Base-by-base conservation (phyloP, 2,888 invertebrate species). In the Auanema sp. region DNA sequence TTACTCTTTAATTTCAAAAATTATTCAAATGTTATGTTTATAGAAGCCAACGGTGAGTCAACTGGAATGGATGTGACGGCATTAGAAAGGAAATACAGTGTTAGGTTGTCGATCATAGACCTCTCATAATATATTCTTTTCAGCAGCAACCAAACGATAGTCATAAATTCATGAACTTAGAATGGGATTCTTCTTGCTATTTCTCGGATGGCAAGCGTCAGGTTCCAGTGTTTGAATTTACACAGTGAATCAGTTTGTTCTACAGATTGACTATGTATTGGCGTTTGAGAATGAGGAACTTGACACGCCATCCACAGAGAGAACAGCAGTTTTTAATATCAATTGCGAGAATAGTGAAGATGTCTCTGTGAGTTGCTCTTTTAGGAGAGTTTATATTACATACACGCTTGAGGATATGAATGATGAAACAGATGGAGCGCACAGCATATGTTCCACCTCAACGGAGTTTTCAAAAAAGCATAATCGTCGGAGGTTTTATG, bases 401-500 rank as follows among this genome's bases (percentile, higher is more conserved):
- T 55, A 55, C 14, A 25, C 23, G 18, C 8, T 18, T 33, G 33
- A 33, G 33, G 33, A 33, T 33, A 33, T 33, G 8, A 33, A 33
- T 33, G 33, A 33, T 33, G 33, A 33, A 33, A 33, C 33, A 5
- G 33, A 33, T 33, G 33, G 33, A 33, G 33, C 33, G 3, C 33
- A 33, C 8, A 33, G 33, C 33, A 33, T 33, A 33, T 33, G 33
- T 33, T 33, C 33, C 8, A 5, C 33, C 3, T 33, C 33, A 8
- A 33, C 33, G 8, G 33, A 33, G 33, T 33, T 33, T 8, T 33
- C 33, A 42, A 66, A 66, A 58, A 33, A 58, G 16, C 70, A 69
- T 40, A 68, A 60, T 25, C 69, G 79, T 41, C 62, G 79, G 11
- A 47, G 64, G 42, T 69, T 67, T 44, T 79, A 66, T 53, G 77